Evolutionary conservation across 2,888 invertebrate species (phyloP), one percentile per base, ranked within the genome.

Genomic region (Tiphia femorata): DNA sequence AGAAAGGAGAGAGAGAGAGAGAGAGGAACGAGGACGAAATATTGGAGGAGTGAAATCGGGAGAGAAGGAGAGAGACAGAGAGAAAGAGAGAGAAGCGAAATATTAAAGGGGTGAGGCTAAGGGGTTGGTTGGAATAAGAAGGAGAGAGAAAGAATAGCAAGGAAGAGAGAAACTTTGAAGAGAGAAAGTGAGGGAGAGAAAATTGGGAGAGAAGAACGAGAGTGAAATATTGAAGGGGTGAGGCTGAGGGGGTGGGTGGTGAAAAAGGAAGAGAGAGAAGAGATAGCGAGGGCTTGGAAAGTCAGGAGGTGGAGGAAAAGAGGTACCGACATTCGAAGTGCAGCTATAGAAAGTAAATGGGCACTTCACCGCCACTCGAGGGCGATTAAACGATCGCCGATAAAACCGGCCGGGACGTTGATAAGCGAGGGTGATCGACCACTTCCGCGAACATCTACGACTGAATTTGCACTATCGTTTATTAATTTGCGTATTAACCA

Each of bases 351-450:
- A 35, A 43, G 46, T 47, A 57, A 58, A 57, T 57, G 59, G 53
- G 53, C 53, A 57, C 62, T 59, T 53, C 56, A 54, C 53, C 55
- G 64, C 58, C 66, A 67, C 67, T 67, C 61, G 35, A 54, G 47
- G 50, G 43, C 63, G 67, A 67, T 67, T 66, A 67, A n/a, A 66
- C 60, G 56, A 64, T 62, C 56, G 58, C 52, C 56, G 65, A 57
- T 63, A 63, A 65, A 65, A 59, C 43, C 59, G 7, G 43, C 29
- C 23, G 38, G 42, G 8, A 40, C 29, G 52, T 50, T 47, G 57
- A 55, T 52, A 52, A 58, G 43, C 29, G 49, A 49, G 43, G 21
- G 51, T 44, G 57, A 51, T 63, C 53, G 61, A 54, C 48, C 44
- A 46, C 46, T 29, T 10, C 17, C 25, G 12, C 25, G 1, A 37